Evolutionary conservation across 1,140 invertebrate species (phyloP), one percentile per base, ranked within the genome.

Genomic region (Calliphora vicina): DNA sequence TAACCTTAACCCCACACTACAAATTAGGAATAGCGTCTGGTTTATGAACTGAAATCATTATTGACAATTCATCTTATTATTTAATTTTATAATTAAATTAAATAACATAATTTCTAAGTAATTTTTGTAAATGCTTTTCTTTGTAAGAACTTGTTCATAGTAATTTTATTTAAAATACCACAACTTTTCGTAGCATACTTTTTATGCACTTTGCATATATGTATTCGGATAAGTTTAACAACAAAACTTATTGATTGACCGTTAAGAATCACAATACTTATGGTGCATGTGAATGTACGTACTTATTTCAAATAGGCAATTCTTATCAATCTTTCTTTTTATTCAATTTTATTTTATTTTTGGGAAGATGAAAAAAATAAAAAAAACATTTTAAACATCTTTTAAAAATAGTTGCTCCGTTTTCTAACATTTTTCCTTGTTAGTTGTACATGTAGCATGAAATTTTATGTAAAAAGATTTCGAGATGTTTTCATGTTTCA

Each of bases 401-500:
- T 23, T 67, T 15, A 12, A 20, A 67, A 23, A 67, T 67, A 67
- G 20, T 67, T 67, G 61, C 4, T 23, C n/a, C n/a, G n/a, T 67
- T 23, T 23, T 67, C 0, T 67, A 57, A 57, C 12, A 17, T 20
- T 20, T 61, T 20, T 20, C 23, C 26, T 73, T 20, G 35, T 78
- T 20, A 25, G n/a, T 78, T 45, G 35, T 78, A 43, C 9, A 76
- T 76, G 29, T 78, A 12, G 61, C 35, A 78, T 78, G 73, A 42
- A 43, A 43, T 76, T 26, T 26, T 50, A 57, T 80, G 35, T 57
- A 45, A 27, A 61, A 81, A 67, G 80, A 81, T 81, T 81, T 81
- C 20, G 25, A 81, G n/a, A 81, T 81, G 20, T 57, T 67, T 81
- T 57, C 80, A 61, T 81, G 80, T 67, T 25, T 57, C 57, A 57